These are phyloP conservation scores for Eupithecia abbreviata DNA, from an alignment of 2,888 invertebrate genomes.

Conservation along the genomic window DNA sequence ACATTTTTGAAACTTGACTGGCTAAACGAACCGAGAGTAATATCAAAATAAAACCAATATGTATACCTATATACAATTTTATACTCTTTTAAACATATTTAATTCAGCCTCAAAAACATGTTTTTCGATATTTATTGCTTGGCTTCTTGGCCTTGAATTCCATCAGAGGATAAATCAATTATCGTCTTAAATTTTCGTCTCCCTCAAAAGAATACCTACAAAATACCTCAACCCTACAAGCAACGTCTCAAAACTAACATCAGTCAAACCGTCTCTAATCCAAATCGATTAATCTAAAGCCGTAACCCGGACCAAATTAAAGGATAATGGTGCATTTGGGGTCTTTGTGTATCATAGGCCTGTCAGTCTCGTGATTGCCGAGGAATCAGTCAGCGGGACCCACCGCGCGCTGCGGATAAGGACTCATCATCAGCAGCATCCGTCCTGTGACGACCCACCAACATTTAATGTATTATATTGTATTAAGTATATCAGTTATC, in stretches of 20 bases:
- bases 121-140: no score
- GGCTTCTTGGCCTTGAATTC: no score
- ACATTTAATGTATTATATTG: no score
- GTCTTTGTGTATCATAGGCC: conserved; percentile 59
- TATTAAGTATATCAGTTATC: no score
- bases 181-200: neutral
- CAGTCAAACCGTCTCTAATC: conserved; percentile 57
- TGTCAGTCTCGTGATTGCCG: conserved; percentile 68
- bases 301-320: conserved; percentile 73
- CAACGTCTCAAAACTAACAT: conserved; percentile 35
- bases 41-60: no score
- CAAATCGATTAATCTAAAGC: conserved; percentile 68
- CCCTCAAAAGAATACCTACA: neutral
- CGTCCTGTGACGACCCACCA: neutral
- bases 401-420: conserved; percentile 56
- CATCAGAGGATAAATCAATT: neutral
- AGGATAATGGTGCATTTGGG: conserved; percentile 68
- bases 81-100: no score
- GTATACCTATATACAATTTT: no score
- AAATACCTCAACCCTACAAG: conserved; percentile 1
- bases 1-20: neutral
- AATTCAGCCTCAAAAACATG: no score
- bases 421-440: conserved; percentile 17
- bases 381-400: conserved; percentile 68
- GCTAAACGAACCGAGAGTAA: no score